Percentiles rank a stretch among this genome's conserved stretches.
Conservation (phyloP, 2,797 vertebrate species). For the Acomys russatus region DNA sequence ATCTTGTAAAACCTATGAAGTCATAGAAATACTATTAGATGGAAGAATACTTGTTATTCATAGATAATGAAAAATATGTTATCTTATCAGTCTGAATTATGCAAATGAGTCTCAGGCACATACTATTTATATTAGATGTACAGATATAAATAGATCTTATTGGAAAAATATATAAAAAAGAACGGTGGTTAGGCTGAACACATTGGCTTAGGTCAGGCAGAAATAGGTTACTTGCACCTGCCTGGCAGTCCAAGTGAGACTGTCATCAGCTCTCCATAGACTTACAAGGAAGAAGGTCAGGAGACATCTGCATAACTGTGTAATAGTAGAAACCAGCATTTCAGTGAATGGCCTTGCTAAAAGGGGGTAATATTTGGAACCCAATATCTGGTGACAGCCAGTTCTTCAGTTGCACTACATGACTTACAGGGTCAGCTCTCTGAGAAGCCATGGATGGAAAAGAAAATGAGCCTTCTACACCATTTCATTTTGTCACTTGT, state of each 20-base stretch:
- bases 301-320: not conserved
- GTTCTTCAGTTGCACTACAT: not conserved
- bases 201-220: not conserved
- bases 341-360: not conserved
- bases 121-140: not conserved
- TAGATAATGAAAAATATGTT: not conserved
- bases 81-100: not conserved
- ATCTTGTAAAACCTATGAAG: slow-evolving; percentile 18
- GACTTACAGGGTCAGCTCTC: not conserved
- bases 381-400: not conserved
- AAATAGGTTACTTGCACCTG: not conserved
- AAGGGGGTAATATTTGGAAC: not conserved
- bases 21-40: slow-evolving; percentile 26
- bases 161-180: not conserved
- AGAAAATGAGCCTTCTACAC: not conserved
- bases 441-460: not conserved
- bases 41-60: not conserved
- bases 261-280: not conserved
- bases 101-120: not conserved
- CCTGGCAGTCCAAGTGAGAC: not conserved
- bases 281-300: not conserved
- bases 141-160: not conserved
- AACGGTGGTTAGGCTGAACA: not conserved
- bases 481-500: not conserved
- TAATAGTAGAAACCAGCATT: not conserved